Percentiles rank a stretch among this genome's conserved stretches.
Evolutionary conservation across 2,113 vertebrate species (phyloP).

Genomic region (Pao palembangensis): DNA sequence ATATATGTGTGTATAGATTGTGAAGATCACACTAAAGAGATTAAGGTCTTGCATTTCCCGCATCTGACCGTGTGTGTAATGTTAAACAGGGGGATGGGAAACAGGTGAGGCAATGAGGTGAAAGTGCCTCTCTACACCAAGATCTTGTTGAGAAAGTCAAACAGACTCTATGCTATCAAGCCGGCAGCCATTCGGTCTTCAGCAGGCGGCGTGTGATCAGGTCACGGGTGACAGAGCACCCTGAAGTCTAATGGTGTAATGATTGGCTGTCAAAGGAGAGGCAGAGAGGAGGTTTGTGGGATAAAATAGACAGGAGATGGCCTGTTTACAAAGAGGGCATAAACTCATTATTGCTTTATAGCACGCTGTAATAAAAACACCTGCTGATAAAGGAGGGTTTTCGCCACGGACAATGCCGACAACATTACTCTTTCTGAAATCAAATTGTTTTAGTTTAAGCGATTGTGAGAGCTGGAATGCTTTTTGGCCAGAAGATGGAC

Average conservation of each 20-base stretch:
- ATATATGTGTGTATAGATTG: no score
- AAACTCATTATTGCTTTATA: slow-evolving; percentile 64
- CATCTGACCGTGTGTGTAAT: neutral
- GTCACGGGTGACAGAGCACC: slow-evolving; percentile 58
- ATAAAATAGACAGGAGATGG: slow-evolving; percentile 37
- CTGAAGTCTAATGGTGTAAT: slow-evolving; percentile 49
- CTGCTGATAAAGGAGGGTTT: neutral
- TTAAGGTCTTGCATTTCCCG: neutral
- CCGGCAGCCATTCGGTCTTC: slow-evolving; percentile 5
- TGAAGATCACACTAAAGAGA: no score
- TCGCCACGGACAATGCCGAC: neutral
- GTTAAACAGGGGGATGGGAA: slow-evolving; percentile 4
- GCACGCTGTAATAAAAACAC: slow-evolving; percentile 23
- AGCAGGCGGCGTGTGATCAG: slow-evolving; percentile 53
- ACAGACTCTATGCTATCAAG: slow-evolving; percentile 11
- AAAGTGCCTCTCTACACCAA: slow-evolving; percentile 14
- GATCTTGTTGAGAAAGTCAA: slow-evolving; percentile 51
- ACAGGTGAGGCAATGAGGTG: neutral
- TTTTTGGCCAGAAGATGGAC: neutral
- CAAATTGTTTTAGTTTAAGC: neutral
- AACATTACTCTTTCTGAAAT: neutral
- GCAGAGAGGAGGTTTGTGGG: slow-evolving; percentile 29
- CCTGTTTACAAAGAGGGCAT: slow-evolving; percentile 41
- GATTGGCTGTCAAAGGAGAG: slow-evolving; percentile 38
- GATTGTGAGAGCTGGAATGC: no score